Evolutionary conservation across 1,140 invertebrate genomes (phyloP), one percentile per base, ranked within the genome.

Genomic region (Antheraea mylitta): DNA sequence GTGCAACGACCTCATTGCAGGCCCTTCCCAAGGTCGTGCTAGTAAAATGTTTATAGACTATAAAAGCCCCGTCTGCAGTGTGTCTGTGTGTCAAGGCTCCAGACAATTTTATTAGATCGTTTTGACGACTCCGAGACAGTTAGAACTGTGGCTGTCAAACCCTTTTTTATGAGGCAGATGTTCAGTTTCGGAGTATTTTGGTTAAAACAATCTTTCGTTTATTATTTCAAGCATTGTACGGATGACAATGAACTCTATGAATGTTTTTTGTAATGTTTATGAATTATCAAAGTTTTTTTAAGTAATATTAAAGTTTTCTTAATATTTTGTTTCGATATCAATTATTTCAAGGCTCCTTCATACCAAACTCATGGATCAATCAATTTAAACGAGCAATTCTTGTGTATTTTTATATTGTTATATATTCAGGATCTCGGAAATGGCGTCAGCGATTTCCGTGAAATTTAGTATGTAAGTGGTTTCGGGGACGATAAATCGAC

Each of bases 11-110:
- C 89, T 86, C 82, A 81, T 82, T 89, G 87, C 87, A 87, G 81
- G 87, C 88, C 86, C 87, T 86, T 83, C 76, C 68, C 89, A 90
- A 90, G 89, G 88, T 85, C 85, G 88, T 68, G 88, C 83, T 90
- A 90, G 88, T 91, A 90, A 90, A 92, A 90, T 90, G 87, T 92
- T 90, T 92, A 92, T 92, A 85, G 88, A 78, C 88, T 90, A 92
- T 92, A 92, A 92, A 92, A 82, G 81, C 86, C 79, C 71, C 88
- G 86, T 86, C 86, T 87, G 83, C 83, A 86, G 76, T 83, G 82
- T 87, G 87, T 89, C 87, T 90, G 77, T 90, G 70, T 91, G 90
- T 90, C 90, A 92, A 90, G 90, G 88, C 87, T 85, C 80, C 67
- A 85, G 81, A 82, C 82, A 83, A 83, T 82, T 86, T 85, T 86